Base-by-base conservation (phyloP, 2,888 invertebrate genomes). In the Calameuta filiformis region DNA sequence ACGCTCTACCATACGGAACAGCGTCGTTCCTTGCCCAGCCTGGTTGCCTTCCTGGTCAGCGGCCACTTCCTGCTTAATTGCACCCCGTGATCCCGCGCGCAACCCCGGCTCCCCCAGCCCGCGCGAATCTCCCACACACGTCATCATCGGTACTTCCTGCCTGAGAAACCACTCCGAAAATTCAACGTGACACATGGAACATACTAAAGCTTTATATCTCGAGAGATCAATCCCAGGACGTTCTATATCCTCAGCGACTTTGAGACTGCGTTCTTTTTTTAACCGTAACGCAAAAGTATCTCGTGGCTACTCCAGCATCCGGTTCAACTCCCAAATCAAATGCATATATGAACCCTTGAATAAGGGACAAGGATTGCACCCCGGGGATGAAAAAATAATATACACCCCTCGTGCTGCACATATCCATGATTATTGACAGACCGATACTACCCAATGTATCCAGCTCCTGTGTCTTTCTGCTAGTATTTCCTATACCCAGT, bases 21-120 rank as follows among this genome's bases (percentile, higher is more conserved):
- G 34, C 71, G 12, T 23, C 56, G 56, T 56, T 56, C 56, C 56
- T 56, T 56, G 56, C 23, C 23, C 56, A 23, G 23, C 56, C 56
- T 56, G 56, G 56, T 56, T 9, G 56, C 56, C 56, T 56, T 56
- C 56, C 56, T 56, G 23, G 15, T 71, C 31, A 71, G 35, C 75
- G 69, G 68, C 74, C 76, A 79, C 75, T 81, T 80, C 77, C 77
- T 75, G 81, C 75, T 79, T 81, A 81, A 81, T 80, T 81, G 77
- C 81, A 80, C 33, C 77, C 71, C 56, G 76, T 37, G 78, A 75
- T 71, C 78, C 73, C 37, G 56, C 31, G n/a, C 75, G 71, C 40
- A 77, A 76, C 75, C 74, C 75, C 77, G 75, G 77, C 77, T 71
- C 71, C 33, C 33, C 33, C 31, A 1, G 56, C 23, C 9, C 56